A percentile compares a stretch with the other conserved stretches of the same genome.
phyloP scores from a whole-genome alignment of 2,113 vertebrate species.

The Dipodomys stephensi region DNA sequence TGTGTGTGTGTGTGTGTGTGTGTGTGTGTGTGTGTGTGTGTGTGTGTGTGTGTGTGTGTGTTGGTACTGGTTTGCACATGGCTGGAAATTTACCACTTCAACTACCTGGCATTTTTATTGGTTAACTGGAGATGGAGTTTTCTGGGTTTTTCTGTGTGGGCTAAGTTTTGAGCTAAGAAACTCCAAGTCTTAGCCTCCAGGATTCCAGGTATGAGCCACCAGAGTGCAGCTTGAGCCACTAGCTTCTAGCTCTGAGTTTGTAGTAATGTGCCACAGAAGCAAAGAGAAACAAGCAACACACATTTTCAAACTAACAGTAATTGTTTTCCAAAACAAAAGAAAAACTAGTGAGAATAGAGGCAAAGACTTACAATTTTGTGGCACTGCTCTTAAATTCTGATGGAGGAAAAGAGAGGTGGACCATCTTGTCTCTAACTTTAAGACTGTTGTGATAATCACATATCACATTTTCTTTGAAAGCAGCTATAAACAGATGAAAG shows the following conservation, averaged over 20 bases:
- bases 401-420: not conserved
- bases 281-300: not conserved
- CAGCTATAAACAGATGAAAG: not conserved
- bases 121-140: too few species aligned
- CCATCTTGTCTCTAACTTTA: not conserved
- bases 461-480: not conserved
- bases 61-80: too few species aligned
- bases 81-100: too few species aligned
- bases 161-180: too few species aligned
- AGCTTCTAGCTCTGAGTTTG: not conserved
- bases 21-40: too few species aligned
- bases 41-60: too few species aligned
- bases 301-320: conserved; percentile 43
- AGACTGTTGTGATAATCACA: not conserved
- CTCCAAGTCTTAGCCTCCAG: too few species aligned
- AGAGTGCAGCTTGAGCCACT: too few species aligned
- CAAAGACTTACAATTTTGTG: not conserved
- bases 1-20: too few species aligned
- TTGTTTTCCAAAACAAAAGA: not conserved
- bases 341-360: not conserved
- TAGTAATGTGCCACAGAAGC: not conserved
- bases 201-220: too few species aligned
- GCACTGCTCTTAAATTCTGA: conserved; percentile 4
- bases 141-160: too few species aligned
- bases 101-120: too few species aligned